These are phyloP conservation scores for Tineola bisselliella DNA, from an alignment of 2,888 invertebrate species.

Conservation along the genomic window DNA sequence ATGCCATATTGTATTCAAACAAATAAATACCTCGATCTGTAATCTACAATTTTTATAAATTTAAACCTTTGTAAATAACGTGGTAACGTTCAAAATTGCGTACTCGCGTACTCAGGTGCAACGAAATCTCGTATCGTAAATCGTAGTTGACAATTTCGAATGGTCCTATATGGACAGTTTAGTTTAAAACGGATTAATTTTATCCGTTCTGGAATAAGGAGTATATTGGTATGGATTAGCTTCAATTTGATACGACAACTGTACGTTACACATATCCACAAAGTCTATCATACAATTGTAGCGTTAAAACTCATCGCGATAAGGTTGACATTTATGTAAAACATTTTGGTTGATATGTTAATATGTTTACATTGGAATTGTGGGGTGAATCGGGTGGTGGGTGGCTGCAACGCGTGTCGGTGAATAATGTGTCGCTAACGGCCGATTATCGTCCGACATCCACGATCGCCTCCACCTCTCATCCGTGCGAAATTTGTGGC, in stretches of 20 bases:
- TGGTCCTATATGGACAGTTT: constrained; percentile 45
- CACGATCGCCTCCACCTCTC: constrained; percentile 1
- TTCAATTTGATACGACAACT: constrained; percentile 21
- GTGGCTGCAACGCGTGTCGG: constrained; percentile 59
- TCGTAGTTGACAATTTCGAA: constrained; percentile 28
- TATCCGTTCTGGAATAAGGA: constrained; percentile 59
- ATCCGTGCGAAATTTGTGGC: constrained; percentile 4
- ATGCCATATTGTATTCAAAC: constrained; percentile 40
- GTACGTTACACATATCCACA: background rate
- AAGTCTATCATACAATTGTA: constrained; percentile 16
- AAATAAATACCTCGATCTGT: constrained; percentile 29
- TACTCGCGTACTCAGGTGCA: background rate
- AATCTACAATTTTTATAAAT: constrained; percentile 19
- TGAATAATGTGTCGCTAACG: constrained; percentile 65
- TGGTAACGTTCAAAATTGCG: background rate
- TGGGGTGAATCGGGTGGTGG: constrained; percentile 31
- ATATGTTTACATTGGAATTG: background rate
- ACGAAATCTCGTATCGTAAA: constrained; percentile 13
- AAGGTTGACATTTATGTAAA: constrained; percentile 23
- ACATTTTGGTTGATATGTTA: background rate
- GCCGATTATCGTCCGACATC: constrained; percentile 39
- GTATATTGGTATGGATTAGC: constrained; percentile 64
- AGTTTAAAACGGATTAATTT: constrained; percentile 60
- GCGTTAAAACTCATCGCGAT: background rate
- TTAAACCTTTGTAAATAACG: constrained; percentile 17